Evolutionary conservation across 2,113 vertebrate genomes (phyloP), one percentile per base, ranked within the genome.

Genomic region (Pseudolaguvia tuberculata): DNA sequence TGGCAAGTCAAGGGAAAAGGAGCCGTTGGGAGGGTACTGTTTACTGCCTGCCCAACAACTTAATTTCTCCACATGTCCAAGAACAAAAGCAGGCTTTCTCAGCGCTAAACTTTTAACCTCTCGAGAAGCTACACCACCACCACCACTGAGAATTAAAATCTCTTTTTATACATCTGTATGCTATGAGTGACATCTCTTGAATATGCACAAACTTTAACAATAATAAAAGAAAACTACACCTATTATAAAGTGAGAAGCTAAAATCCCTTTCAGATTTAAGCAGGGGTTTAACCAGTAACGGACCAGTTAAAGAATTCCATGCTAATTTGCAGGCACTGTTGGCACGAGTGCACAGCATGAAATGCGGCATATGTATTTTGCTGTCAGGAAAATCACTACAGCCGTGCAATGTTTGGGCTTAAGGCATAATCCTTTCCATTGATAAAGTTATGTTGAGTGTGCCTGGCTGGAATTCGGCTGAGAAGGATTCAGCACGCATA

Each of bases 401-500:
- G 87, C 86, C 78, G 86, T 87, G 88, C 85, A 84, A 87, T 88
- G 87, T 89, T 88, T 88, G 83, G 86, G 84, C 83, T 89, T 89
- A 85, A 85, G 50, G 79, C 83, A 87, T 88, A 90, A 91, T 85
- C 88, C 88, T 86, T 87, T 88, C 88, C 88, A 88, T 88, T 89
- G 89, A 90, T 87, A 88, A 88, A 89, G 88, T 84, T 77, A 87
- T 84, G 83, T 84, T 70, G 82, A 89, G 79, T 76, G 21, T 73
- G 87, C 80, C 88, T 90, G 81, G 75, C 83, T 82, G 79, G 81
- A 90, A 91, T 86, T 89, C 88, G 89, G 87, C 88, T 87, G 85
- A 83, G 82, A 87, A 88, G 82, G 85, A 86, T 88, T 88, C 89
- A 79, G 86, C 79, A 86, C 91, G 93, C 88, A 94, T 92, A 90